These are phyloP conservation scores for Peromyscus eremicus DNA, from an alignment of 2,797 vertebrate species.

Conservation along the genomic window DNA sequence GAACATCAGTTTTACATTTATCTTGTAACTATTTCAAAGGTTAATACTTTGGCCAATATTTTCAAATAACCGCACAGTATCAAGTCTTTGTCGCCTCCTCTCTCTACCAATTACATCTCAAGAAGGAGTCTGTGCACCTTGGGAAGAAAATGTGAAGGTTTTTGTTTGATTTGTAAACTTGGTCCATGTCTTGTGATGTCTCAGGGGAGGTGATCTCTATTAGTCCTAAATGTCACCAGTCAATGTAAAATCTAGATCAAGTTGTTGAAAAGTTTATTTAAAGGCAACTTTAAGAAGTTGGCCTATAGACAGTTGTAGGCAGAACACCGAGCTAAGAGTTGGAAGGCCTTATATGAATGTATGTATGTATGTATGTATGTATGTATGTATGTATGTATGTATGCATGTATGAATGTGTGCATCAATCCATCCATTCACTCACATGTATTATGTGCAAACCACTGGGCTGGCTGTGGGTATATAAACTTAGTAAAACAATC, in stretches of 20 bases:
- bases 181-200: not conserved
- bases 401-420: not conserved
- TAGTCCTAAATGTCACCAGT: not conserved
- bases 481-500: not conserved
- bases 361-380: too few relatives aligned
- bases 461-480: not conserved
- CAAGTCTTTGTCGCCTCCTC: not conserved
- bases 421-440: not conserved
- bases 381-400: too few relatives aligned
- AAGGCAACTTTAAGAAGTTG: not conserved
- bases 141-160: not conserved
- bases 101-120: not conserved
- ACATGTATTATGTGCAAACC: not conserved
- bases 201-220: not conserved
- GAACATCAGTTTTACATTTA: not conserved
- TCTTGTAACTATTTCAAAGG: constrained; percentile 23
- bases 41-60: not conserved
- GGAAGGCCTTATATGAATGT: fast-evolving
- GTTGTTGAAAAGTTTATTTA: not conserved
- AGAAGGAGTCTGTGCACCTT: not conserved
- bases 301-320: not conserved
- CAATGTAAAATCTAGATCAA: constrained; percentile 21
- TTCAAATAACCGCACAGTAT: constrained; percentile 26
- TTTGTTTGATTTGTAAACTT: constrained; percentile 20
- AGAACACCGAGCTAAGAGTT: not conserved